These are phyloP conservation scores for Oreochromis spilurus DNA, from an alignment of 2,113 vertebrate species.

Conservation along the genomic window DNA sequence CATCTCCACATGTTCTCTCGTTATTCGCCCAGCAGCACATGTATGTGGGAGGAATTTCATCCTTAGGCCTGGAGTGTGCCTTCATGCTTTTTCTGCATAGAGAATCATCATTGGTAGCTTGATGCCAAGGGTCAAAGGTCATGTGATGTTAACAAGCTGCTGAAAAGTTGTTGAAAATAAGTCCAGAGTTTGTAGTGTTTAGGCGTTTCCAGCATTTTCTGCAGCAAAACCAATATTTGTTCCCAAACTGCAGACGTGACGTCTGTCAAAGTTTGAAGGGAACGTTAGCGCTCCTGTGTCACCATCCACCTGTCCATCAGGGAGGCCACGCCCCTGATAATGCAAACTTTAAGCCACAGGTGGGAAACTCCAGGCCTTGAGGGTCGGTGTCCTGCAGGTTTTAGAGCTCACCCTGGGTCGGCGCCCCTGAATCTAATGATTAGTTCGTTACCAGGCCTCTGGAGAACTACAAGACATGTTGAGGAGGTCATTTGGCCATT, in stretches of 20 bases:
- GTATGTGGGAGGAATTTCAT: neutral
- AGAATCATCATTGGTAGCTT: neutral
- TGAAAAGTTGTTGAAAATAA: neutral
- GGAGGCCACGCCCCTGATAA: neutral
- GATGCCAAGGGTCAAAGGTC: neutral
- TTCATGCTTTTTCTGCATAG: fast-evolving
- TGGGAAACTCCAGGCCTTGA: neutral
- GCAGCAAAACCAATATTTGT: neutral
- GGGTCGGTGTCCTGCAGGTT: neutral
- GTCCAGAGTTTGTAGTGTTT: neutral
- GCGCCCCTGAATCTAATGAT: neutral
- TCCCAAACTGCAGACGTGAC: neutral
- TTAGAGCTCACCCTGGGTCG: neutral
- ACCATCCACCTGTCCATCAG: neutral
- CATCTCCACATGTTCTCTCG: neutral
- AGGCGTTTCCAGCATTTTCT: neutral
- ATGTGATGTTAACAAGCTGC: neutral
- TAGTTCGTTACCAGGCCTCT: fast-evolving
- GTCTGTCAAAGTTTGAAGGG: neutral
- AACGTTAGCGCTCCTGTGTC: neutral
- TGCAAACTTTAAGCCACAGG: neutral
- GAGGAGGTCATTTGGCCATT: fast-evolving
- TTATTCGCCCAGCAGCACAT: neutral
- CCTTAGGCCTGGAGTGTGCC: fast-evolving
- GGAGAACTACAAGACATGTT: fast-evolving